Percentiles rank a stretch among this genome's conserved stretches.
Conservation (phyloP, 37 sponge, comb jelly and placozoan species). For the Amphimedon queenslandica region DNA sequence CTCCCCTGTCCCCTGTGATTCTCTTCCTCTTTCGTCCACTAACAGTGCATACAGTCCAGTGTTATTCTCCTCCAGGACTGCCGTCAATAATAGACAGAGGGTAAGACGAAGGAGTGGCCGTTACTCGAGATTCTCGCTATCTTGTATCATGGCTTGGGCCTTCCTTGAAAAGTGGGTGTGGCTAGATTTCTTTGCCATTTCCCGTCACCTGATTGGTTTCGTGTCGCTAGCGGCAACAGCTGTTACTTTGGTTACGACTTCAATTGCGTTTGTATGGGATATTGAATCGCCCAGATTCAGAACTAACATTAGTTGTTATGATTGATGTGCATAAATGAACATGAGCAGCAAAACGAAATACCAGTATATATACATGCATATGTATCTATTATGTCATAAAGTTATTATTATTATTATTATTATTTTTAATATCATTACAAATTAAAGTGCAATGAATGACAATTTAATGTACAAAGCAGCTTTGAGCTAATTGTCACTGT, state of each 20-base stretch:
- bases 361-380: background rate
- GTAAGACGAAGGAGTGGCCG: background rate
- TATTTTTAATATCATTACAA: background rate
- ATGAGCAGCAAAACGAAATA: background rate
- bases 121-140: background rate
- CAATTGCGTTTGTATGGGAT: slow-evolving; percentile 11
- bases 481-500: too few species aligned
- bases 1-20: background rate
- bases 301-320: too few species aligned
- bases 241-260: background rate
- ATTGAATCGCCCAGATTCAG: slow-evolving; percentile 12
- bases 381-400: background rate
- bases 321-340: too few species aligned
- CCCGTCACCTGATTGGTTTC: slow-evolving; percentile 21
- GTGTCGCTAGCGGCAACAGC: slow-evolving; percentile 2
- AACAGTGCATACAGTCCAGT: background rate
- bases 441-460: too few species aligned
- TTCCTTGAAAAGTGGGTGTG: slow-evolving; percentile 39
- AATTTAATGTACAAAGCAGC: background rate
- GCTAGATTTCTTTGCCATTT: slow-evolving; percentile 35
- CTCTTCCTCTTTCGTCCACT: too few species aligned
- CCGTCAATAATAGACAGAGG: background rate
- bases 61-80: background rate
- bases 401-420: background rate
- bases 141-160: slow-evolving; percentile 31